Conservation (phyloP, 2,797 vertebrate genomes). For the Tamandua tetradactyla region DNA sequence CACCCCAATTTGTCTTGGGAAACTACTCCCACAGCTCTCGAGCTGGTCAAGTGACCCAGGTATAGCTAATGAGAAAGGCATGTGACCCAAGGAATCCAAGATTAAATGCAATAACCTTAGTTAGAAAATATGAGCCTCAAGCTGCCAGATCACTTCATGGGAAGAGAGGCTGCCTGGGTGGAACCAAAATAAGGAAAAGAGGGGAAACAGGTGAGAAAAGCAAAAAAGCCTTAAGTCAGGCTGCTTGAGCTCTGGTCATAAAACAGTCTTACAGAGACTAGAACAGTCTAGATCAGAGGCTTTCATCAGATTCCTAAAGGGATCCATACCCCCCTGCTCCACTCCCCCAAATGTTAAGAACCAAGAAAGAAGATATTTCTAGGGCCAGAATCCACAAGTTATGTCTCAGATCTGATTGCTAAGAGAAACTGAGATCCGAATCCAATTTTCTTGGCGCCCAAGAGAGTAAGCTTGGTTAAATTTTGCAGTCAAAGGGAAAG, state of each 20-base stretch:
- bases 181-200: not conserved
- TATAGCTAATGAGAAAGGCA: not conserved
- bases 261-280: not conserved
- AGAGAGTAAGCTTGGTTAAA: not conserved
- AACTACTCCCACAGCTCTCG: not conserved
- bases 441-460: not conserved
- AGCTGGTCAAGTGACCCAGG: not conserved
- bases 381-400: not conserved
- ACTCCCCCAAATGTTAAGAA: not conserved
- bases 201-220: not conserved
- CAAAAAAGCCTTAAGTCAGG: not conserved
- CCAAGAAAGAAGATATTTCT: not conserved
- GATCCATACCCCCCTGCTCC: not conserved
- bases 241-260: not conserved
- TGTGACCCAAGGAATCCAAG: not conserved
- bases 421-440: not conserved
- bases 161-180: not conserved
- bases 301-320: not conserved
- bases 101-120: not conserved
- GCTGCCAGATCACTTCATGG: not conserved
- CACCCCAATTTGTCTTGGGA: not conserved
- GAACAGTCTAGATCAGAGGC: not conserved
- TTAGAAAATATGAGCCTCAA: not conserved
- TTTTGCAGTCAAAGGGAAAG: not conserved
- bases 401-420: not conserved